These are phyloP conservation scores for Barnardius zonarius DNA, from an alignment of 2,113 vertebrate species.

Conservation along the genomic window DNA sequence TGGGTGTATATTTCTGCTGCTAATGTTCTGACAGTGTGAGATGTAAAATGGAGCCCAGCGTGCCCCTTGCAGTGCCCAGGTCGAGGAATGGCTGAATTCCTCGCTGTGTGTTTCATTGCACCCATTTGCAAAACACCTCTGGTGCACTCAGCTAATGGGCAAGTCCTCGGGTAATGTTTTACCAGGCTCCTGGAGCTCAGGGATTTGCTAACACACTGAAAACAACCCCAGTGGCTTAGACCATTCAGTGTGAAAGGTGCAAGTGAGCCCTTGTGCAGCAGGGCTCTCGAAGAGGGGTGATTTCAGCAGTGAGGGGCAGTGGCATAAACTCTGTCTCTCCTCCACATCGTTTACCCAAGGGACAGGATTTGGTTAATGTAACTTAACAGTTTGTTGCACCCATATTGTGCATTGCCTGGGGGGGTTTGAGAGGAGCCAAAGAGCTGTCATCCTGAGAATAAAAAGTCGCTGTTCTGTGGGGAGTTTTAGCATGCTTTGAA, in stretches of 20 bases:
- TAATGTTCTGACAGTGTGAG: neutral
- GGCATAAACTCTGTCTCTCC: neutral
- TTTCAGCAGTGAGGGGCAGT: neutral
- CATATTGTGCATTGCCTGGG: neutral
- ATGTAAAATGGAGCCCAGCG: neutral
- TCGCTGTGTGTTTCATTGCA: neutral
- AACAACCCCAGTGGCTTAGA: neutral
- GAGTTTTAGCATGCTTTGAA: neutral
- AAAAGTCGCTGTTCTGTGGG: neutral
- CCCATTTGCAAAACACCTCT: neutral
- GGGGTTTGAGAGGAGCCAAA: neutral
- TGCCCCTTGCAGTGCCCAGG: neutral
- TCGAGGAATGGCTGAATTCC: neutral
- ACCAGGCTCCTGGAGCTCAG: neutral
- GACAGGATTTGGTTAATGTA: neutral
- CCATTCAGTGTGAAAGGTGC: fast-evolving
- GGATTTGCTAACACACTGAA: neutral
- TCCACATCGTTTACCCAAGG: neutral
- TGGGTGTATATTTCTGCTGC: neutral
- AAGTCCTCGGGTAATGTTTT: neutral
- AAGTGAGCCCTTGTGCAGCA: neutral
- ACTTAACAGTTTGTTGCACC: neutral
- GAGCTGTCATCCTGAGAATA: neutral
- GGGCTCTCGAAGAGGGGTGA: neutral
- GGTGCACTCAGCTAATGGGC: neutral